These are phyloP conservation scores for Smittia aterrima DNA, from an alignment of 2,888 invertebrate species.

Conservation along the genomic window DNA sequence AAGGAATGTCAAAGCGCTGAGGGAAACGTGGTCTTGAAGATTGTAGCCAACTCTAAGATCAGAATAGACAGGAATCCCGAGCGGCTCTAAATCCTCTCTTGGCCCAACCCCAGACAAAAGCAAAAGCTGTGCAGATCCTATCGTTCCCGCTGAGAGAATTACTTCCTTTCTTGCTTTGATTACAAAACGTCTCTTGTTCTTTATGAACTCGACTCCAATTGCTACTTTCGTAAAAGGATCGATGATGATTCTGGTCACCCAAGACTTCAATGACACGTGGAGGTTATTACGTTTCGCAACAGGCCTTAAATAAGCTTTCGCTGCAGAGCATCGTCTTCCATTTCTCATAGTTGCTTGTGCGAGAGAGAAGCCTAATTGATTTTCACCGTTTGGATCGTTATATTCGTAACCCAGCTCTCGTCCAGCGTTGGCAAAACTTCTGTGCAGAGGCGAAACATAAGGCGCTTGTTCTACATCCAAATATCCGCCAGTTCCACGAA, in stretches of 20 bases:
- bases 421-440: slow-evolving; percentile 66
- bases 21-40: slow-evolving; percentile 76
- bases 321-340: slow-evolving; percentile 74
- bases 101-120: slow-evolving; percentile 84
- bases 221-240: slow-evolving; percentile 62
- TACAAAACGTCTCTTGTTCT: slow-evolving; percentile 57
- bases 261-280: slow-evolving; percentile 66
- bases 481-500: slow-evolving; percentile 67
- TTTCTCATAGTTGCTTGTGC: slow-evolving; percentile 69
- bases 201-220: slow-evolving; percentile 68
- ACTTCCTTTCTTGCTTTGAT: slow-evolving; percentile 69
- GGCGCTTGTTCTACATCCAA: slow-evolving; percentile 67
- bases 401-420: slow-evolving; percentile 67
- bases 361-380: slow-evolving; percentile 65
- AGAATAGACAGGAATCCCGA: slow-evolving; percentile 62
- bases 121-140: slow-evolving; percentile 81
- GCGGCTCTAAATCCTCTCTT: slow-evolving; percentile 58
- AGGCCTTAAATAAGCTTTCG: slow-evolving; percentile 75
- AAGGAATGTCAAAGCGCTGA: slow-evolving; percentile 69
- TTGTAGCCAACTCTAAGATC: slow-evolving; percentile 77
- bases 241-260: slow-evolving; percentile 67
- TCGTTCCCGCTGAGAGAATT: slow-evolving; percentile 74
- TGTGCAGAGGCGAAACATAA: slow-evolving; percentile 62
- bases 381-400: slow-evolving; percentile 69
- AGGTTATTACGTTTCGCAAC: slow-evolving; percentile 65